Evolutionary conservation across 2,888 invertebrate genomes (phyloP).

Genomic region (Eristalis tenax): DNA sequence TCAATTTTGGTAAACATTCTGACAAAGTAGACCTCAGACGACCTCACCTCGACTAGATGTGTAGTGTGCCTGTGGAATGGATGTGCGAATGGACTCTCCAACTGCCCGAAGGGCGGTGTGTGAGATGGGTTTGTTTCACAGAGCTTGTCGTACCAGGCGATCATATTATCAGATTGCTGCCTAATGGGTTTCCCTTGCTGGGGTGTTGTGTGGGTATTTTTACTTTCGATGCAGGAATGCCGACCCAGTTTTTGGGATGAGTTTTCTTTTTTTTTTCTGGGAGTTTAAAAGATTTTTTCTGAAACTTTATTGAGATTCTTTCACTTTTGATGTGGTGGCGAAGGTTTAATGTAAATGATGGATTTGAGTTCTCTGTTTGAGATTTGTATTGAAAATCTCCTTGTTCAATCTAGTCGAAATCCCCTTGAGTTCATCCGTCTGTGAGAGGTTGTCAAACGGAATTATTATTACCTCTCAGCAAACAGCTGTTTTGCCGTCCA

Average conservation of each 20-base stretch:
- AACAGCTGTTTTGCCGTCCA: too few species aligned
- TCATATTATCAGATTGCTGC: background rate
- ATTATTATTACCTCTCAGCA: too few species aligned
- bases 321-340: background rate
- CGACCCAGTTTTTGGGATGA: background rate
- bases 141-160: background rate
- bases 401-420: too few species aligned
- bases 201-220: background rate
- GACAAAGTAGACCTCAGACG: background rate
- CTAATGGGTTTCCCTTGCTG: background rate
- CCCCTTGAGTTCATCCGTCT: too few species aligned
- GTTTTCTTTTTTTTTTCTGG: background rate
- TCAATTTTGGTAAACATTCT: background rate
- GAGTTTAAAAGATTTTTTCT: background rate
- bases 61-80: background rate
- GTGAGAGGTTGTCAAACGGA: too few species aligned
- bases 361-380: too few species aligned
- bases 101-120: background rate
- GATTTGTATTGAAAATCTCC: too few species aligned
- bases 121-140: background rate
- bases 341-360: too few species aligned
- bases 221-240: background rate
- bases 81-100: background rate
- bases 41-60: background rate
- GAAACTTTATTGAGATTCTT: background rate